phyloP scores from a whole-genome alignment of 2,113 vertebrate genomes.

The Scolopax mira region DNA sequence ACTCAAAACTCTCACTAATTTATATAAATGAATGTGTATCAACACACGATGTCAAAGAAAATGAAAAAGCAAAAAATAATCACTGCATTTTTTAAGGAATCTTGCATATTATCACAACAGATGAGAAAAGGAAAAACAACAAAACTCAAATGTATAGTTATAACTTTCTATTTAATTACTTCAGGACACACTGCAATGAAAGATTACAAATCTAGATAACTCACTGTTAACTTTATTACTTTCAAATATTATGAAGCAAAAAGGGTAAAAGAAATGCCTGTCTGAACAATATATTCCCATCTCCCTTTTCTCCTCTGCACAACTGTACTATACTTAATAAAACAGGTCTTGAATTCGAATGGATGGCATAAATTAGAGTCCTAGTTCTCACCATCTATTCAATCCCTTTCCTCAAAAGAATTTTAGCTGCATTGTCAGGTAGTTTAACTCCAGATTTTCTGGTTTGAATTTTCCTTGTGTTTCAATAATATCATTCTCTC shows the following conservation, averaged over 20 bases:
- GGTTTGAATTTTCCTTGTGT: not conserved
- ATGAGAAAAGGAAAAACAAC: not conserved
- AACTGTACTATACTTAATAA: not conserved
- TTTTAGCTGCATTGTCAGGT: not conserved
- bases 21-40: not conserved
- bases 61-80: not conserved
- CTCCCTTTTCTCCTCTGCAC: not conserved
- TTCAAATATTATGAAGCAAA: not conserved
- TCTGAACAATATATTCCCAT: not conserved
- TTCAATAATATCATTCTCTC: not conserved
- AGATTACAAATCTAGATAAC: not conserved
- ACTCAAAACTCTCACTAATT: not conserved
- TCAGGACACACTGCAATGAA: not conserved
- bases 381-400: not conserved
- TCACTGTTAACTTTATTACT: not conserved
- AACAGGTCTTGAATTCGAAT: not conserved
- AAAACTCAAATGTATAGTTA: not conserved
- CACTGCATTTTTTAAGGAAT: not conserved
- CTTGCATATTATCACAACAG: not conserved
- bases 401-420: not conserved
- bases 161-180: not conserved
- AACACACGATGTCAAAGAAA: not conserved
- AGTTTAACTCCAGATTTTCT: not conserved
- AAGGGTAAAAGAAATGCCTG: not conserved
- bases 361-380: not conserved